Evolutionary conservation across 2,888 invertebrate genomes (phyloP).

Genomic region (Oscheius sp.): DNA sequence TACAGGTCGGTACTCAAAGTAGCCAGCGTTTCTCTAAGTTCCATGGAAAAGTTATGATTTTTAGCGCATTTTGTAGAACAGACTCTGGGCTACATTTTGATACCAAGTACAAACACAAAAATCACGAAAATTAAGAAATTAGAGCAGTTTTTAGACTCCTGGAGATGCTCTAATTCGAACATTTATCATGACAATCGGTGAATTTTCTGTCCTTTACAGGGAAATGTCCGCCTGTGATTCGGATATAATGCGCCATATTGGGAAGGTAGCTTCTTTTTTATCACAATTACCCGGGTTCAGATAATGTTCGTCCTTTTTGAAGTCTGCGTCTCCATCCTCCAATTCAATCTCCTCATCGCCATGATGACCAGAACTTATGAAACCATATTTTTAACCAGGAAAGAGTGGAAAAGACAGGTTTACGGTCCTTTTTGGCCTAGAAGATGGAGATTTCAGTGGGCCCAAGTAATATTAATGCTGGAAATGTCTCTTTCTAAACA

Average conservation of each 20-base stretch:
- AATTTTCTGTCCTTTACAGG: slow-evolving; percentile 57
- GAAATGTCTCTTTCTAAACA: slow-evolving; percentile 93
- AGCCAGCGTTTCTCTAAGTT: not conserved
- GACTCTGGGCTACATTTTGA: too few relatives aligned
- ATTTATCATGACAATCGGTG: slow-evolving; percentile 95
- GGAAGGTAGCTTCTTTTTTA: slow-evolving; percentile 43
- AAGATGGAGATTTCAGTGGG: slow-evolving; percentile 37
- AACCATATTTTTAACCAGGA: slow-evolving; percentile 93
- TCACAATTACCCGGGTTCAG: slow-evolving; percentile 59
- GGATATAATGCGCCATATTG: slow-evolving; percentile 49
- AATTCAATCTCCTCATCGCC: slow-evolving; percentile 97
- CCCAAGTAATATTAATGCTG: slow-evolving; percentile 91
- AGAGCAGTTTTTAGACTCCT: slow-evolving; percentile 42
- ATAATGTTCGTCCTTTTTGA: slow-evolving; percentile 92
- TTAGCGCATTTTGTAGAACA: too few relatives aligned
- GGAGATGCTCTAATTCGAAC: slow-evolving; percentile 81
- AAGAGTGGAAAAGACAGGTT: slow-evolving; percentile 86
- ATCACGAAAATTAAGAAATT: too few relatives aligned
- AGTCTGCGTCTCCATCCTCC: slow-evolving; percentile 91
- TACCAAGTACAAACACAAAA: too few relatives aligned
- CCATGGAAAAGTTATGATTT: too few relatives aligned
- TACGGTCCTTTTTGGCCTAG: too few relatives aligned
- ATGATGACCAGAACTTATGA: slow-evolving; percentile 97
- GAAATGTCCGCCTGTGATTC: slow-evolving; percentile 53
- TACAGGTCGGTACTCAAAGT: not conserved